phyloP scores from a whole-genome alignment of 2,888 invertebrate species.

The Lochmaea crataegi region DNA sequence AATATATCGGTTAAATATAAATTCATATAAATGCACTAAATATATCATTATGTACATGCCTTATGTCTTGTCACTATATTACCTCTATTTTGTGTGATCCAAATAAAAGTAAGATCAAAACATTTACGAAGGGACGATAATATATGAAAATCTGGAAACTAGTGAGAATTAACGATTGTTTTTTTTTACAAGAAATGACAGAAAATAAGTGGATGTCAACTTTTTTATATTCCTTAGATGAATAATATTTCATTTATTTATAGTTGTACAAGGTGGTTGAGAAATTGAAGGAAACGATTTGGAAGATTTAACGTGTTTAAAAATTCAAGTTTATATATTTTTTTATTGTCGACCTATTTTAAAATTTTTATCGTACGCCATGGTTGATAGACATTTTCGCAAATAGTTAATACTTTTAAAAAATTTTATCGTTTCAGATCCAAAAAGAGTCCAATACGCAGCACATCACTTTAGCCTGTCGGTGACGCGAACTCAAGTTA shows the following conservation, averaged over 20 bases:
- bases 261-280: conserved; percentile 1
- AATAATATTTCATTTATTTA: conserved; percentile 10
- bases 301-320: not conserved
- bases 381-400: no score
- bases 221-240: conserved; percentile 10
- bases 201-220: conserved; percentile 32
- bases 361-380: not conserved
- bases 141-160: conserved; percentile 13
- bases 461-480: no score
- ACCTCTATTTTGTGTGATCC: conserved; percentile 11
- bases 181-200: conserved; percentile 31
- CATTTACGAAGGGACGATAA: conserved; percentile 17
- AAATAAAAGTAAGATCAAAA: not conserved
- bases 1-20: not conserved
- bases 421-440: no score
- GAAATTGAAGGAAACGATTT: not conserved
- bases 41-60: conserved; percentile 17
- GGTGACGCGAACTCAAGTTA: no score
- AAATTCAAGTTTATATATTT: not conserved
- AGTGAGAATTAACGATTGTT: conserved; percentile 14
- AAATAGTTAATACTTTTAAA: no score
- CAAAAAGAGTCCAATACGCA: no score
- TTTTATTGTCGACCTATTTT: no score
- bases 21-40: conserved; percentile 18
- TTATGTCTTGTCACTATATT: conserved; percentile 19